Percentiles rank a stretch among this genome's conserved stretches.
Evolutionary conservation across 1,140 invertebrate species (phyloP).

Genomic region (Hypsibius dujardini): DNA sequence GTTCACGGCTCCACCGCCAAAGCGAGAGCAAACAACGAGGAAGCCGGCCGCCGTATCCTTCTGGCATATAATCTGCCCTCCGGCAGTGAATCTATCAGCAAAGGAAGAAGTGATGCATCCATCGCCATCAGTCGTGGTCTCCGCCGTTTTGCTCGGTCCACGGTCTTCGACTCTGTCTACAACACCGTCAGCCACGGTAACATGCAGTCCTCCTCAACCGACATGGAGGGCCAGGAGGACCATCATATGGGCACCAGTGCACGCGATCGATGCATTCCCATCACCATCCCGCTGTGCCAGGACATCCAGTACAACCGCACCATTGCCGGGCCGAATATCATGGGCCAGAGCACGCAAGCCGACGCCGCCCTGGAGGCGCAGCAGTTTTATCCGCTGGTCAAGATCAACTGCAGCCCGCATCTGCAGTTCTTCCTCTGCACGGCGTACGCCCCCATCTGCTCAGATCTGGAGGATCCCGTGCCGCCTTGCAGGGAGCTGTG

Average conservation of each 20-base stretch:
- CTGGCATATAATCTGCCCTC: no score
- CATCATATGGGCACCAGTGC: not conserved
- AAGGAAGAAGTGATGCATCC: no score
- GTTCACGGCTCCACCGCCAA: no score
- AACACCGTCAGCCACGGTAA: no score
- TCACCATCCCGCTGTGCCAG: slow-evolving; percentile 74
- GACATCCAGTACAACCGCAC: slow-evolving; percentile 85
- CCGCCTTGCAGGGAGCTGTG: slow-evolving; percentile 81
- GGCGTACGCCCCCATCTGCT: slow-evolving; percentile 86
- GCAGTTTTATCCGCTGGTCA: slow-evolving; percentile 83
- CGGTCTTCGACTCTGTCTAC: no score
- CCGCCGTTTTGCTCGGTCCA: no score
- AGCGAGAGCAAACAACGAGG: no score
- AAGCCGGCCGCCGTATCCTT: no score
- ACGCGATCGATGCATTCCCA: slow-evolving; percentile 72
- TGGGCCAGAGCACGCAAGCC: slow-evolving; percentile 80
- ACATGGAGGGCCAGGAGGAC: no score
- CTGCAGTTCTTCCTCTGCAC: slow-evolving; percentile 88
- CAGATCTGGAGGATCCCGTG: slow-evolving; percentile 67
- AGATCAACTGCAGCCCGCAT: slow-evolving; percentile 81
- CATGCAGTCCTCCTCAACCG: no score
- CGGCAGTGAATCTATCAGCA: no score
- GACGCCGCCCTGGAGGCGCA: slow-evolving; percentile 83
- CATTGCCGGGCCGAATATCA: slow-evolving; percentile 72
- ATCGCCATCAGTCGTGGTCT: no score